A percentile compares a stretch with the other conserved stretches of the same genome.
Conservation (phyloP, 2,888 invertebrate species). For the Glomeris marginata region DNA sequence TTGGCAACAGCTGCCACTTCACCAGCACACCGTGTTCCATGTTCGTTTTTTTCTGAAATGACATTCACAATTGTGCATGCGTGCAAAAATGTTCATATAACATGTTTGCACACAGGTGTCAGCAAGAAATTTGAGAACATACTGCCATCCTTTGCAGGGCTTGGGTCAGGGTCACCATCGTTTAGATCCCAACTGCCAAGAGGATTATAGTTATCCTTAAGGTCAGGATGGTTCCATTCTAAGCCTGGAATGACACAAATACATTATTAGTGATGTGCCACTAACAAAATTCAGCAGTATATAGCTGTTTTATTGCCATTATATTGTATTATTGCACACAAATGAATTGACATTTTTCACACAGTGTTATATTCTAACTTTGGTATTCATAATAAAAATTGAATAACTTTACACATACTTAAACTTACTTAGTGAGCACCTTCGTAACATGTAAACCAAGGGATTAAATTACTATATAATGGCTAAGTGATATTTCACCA, state of each 20-base stretch:
- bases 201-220: slow-evolving; percentile 10
- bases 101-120: neutral
- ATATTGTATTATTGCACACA: neutral
- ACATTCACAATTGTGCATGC: neutral
- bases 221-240: slow-evolving; percentile 11
- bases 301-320: neutral
- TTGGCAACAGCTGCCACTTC: slow-evolving; percentile 32
- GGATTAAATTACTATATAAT: no score
- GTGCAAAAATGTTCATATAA: neutral
- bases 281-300: no score
- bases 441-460: no score
- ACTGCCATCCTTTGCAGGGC: slow-evolving; percentile 9
- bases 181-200: slow-evolving; percentile 14
- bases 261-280: no score
- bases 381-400: neutral
- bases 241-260: no score
- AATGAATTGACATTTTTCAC: neutral
- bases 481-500: no score
- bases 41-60: slow-evolving; percentile 16
- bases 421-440: no score
- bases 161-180: slow-evolving; percentile 11
- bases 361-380: neutral
- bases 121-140: slow-evolving; percentile 1
- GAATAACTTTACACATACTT: no score
- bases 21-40: slow-evolving; percentile 33